Evolutionary conservation across 2,888 invertebrate genomes (phyloP).

Genomic region (Cheilosia soror): DNA sequence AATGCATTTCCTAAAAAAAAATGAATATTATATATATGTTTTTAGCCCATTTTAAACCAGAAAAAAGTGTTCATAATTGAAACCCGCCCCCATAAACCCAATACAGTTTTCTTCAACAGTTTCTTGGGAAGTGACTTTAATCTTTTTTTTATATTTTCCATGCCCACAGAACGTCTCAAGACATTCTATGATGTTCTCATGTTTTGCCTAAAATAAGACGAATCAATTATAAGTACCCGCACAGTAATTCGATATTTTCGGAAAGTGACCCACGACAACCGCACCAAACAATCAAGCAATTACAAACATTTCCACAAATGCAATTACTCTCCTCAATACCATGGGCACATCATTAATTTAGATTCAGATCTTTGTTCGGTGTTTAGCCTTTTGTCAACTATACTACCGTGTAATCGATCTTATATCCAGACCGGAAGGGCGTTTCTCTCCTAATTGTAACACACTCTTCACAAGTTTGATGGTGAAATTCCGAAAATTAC

Average conservation of each 20-base stretch:
- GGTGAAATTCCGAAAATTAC: slow-evolving; percentile 50
- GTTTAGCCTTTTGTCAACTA: slow-evolving; percentile 38
- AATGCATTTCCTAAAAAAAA: too few relatives aligned
- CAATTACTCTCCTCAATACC: background rate
- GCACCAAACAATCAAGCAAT: slow-evolving; percentile 9
- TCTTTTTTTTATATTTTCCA: too few relatives aligned
- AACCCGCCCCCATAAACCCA: too few relatives aligned
- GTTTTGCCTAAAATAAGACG: too few relatives aligned
- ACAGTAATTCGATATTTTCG: slow-evolving; percentile 40
- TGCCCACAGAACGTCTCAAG: too few relatives aligned
- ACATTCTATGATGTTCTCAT: too few relatives aligned
- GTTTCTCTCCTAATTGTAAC: slow-evolving; percentile 64
- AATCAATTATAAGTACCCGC: background rate
- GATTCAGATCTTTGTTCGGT: slow-evolving; percentile 20
- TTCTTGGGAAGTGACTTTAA: too few relatives aligned
- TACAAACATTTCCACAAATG: slow-evolving; percentile 3
- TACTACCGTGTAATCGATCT: slow-evolving; percentile 57
- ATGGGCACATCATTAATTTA: slow-evolving; percentile 26
- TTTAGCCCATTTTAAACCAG: too few relatives aligned
- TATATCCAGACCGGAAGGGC: slow-evolving; percentile 70
- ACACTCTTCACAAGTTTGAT: slow-evolving; percentile 34
- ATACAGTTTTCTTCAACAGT: too few relatives aligned
- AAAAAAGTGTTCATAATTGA: too few relatives aligned
- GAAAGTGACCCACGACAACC: slow-evolving; percentile 26
- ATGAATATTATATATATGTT: too few relatives aligned